Conservation (phyloP, 2,797 vertebrate genomes). For the Anabacerthia variegaticeps region DNA sequence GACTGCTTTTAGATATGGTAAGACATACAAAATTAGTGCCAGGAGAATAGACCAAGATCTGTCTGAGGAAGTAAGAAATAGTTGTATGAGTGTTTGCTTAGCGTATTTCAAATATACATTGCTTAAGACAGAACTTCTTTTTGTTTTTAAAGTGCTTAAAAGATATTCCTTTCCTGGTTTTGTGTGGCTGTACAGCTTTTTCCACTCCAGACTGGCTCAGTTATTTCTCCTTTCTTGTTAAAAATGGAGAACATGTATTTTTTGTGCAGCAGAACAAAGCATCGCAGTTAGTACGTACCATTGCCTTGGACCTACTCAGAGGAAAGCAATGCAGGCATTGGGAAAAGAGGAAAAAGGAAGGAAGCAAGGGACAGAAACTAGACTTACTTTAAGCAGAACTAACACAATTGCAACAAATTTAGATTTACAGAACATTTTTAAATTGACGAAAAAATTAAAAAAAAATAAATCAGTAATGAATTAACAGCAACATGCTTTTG, state of each 20-base stretch:
- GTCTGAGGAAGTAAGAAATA: not conserved
- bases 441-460: not conserved
- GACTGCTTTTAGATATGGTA: not conserved
- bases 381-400: constrained; percentile 92
- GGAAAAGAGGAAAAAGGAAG: constrained; percentile 77
- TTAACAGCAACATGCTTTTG: constrained; percentile 46
- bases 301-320: constrained; percentile 92
- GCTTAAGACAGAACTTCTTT: not conserved
- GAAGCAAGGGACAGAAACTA: constrained; percentile 93
- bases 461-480: not conserved
- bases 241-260: constrained; percentile 14
- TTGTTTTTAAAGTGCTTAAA: not conserved
- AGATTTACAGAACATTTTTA: constrained; percentile 53
- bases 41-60: not conserved
- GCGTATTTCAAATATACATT: not conserved
- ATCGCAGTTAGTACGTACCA: constrained; percentile 92
- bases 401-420: constrained; percentile 77
- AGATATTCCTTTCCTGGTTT: not conserved
- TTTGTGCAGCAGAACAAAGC: constrained; percentile 76
- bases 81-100: not conserved
- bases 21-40: not conserved
- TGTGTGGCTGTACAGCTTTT: not conserved
- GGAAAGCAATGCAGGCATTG: constrained; percentile 85
- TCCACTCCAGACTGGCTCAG: constrained; percentile 51
- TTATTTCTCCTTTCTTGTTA: constrained; percentile 76